Conservation (phyloP, 1,140 invertebrate genomes). For the Cyphomyrmex costatus region DNA sequence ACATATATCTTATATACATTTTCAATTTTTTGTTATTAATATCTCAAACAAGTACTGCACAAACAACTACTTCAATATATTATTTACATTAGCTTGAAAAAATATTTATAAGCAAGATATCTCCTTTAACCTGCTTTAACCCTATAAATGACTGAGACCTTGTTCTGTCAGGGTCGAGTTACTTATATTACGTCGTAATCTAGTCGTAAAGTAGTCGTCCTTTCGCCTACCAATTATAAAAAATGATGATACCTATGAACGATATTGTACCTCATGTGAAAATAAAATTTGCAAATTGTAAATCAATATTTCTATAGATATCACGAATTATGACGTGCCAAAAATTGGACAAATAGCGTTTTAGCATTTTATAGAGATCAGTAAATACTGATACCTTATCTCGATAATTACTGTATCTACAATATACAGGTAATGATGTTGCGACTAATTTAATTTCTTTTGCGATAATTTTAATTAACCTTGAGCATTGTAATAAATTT, state of each 20-base stretch:
- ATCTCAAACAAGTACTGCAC: background rate
- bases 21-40: background rate
- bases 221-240: conserved; percentile 4
- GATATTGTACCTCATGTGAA: background rate
- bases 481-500: background rate
- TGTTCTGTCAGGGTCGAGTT: background rate
- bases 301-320: conserved; percentile 5
- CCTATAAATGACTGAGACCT: background rate
- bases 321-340: background rate
- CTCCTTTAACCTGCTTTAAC: conserved; percentile 25
- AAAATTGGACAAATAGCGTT: background rate
- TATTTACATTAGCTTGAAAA: background rate
- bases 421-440: background rate
- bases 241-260: background rate
- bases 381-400: background rate
- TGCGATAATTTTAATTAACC: background rate
- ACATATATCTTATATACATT: background rate
- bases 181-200: background rate
- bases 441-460: background rate
- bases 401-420: conserved; percentile 1
- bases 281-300: background rate
- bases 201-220: background rate
- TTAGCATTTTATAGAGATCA: background rate
- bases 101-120: background rate
- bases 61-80: background rate